Evolutionary conservation across 2,888 invertebrate genomes (phyloP).

Genomic region (Synergus gifuensis): DNA sequence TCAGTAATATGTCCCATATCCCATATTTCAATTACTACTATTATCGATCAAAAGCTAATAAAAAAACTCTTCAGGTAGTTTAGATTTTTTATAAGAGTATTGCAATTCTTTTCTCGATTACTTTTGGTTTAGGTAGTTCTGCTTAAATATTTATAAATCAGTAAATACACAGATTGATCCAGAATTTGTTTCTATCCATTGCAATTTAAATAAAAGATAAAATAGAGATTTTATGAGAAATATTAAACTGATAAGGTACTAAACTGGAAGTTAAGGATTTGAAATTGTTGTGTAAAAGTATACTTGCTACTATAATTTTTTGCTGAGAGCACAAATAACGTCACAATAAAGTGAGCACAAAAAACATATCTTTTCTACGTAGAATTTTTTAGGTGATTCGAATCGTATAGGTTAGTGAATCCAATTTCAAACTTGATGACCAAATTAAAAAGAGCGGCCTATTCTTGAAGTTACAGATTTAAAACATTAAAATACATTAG

Average conservation of each 20-base stretch:
- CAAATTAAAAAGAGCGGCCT: background rate
- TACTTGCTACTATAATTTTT: background rate
- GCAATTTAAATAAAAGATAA: background rate
- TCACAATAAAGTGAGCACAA: background rate
- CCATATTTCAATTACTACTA: too few species aligned
- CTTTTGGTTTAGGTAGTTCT: background rate
- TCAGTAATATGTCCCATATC: too few species aligned
- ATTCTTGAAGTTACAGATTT: background rate
- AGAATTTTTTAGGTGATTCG: conserved; percentile 1
- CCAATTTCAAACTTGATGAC: background rate
- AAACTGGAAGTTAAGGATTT: background rate
- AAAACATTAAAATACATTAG: background rate
- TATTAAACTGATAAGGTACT: background rate
- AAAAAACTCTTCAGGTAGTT: conserved; percentile 32
- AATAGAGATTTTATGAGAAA: background rate
- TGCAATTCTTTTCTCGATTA: background rate
- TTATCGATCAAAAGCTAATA: conserved; percentile 50
- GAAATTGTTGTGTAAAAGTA: background rate
- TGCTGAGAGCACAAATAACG: background rate
- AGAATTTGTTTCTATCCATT: background rate
- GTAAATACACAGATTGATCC: too few species aligned
- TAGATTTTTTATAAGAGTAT: conserved; percentile 49
- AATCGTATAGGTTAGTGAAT: background rate
- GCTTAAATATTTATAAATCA: too few species aligned
- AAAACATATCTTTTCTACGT: conserved; percentile 7